Evolutionary conservation across 2,113 vertebrate species (phyloP), one percentile per base, ranked within the genome.

Genomic region (Halcyon senegalensis): DNA sequence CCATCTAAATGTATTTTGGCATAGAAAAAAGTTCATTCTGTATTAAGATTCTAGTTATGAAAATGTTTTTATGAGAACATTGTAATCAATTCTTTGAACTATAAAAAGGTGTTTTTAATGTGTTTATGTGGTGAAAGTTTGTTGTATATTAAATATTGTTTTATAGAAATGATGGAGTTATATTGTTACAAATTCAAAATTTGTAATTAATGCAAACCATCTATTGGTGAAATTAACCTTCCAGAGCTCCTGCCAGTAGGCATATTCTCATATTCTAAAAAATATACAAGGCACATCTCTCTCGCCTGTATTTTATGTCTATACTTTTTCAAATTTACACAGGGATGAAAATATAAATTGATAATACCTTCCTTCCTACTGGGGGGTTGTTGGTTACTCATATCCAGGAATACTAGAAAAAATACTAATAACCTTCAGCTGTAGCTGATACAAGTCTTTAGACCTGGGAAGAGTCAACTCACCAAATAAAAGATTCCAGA

Each of bases 141-240:
- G 97, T 98, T 98, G 97, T 96, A 98, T 90, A 98, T 98, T 98
- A 98, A 98, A 98, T 98, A 98, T 97, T 97, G 95, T 98, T 98
- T 98, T 97, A 97, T 98, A 98, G 98, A 98, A 98, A 97, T 59
- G 19, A 79, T 95, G 97, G 97, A 97, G 94, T 98, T 94, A 95
- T 94, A 94, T 95, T 96, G 86, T 97, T 96, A 96, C 83, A 63
- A 60, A 94, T 93, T 93, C 13, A 10, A 74, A 95, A 96, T 89
- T 59, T 89, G 31, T 95, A 79, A 25, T 73, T 90, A 55, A 76
- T 85, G 70, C 46, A 37, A 67, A 46, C 51, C 51, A 85, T 80
- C 68, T 90, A 35, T 79, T 89, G 60, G 46, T 91, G 80, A 89
- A 92, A 92, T 72, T 72, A 80, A 60, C 51, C 21, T 78, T 46